phyloP scores from a whole-genome alignment of 2,888 invertebrate species.

The Isotomurus palustris region DNA sequence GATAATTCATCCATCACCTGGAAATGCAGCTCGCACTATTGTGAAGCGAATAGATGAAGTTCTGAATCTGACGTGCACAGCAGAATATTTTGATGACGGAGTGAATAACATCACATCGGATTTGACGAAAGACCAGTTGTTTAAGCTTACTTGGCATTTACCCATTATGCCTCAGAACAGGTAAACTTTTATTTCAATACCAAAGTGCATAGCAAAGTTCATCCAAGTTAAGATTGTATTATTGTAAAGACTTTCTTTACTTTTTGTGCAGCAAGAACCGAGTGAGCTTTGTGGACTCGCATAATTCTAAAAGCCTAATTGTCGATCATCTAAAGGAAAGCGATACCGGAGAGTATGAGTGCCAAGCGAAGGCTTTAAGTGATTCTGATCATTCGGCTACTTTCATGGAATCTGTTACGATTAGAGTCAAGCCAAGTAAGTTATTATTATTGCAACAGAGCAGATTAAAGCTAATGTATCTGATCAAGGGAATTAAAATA shows the following conservation, averaged over 20 bases:
- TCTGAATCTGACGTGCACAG: conserved; percentile 34
- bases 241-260: neutral
- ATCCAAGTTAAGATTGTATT: neutral
- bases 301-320: conserved; percentile 24
- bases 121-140: conserved; percentile 17
- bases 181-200: conserved; percentile 13
- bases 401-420: conserved; percentile 19
- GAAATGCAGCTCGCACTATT: conserved; percentile 21
- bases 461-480: neutral
- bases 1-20: conserved; percentile 27
- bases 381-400: conserved; percentile 12
- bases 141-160: conserved; percentile 36
- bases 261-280: conserved; percentile 30
- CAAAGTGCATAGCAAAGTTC: conserved; percentile 1
- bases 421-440: conserved; percentile 37
- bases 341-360: conserved; percentile 33
- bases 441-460: neutral
- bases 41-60: conserved; percentile 32
- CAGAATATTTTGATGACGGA: conserved; percentile 17
- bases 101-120: conserved; percentile 10
- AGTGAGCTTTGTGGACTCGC: conserved; percentile 20
- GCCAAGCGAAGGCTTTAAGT: conserved; percentile 23
- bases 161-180: conserved; percentile 33
- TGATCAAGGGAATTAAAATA: neutral
- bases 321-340: conserved; percentile 32